phyloP scores from a whole-genome alignment of 35 echinoderm and acorn worm genomes.

The Ophiothrix spiculata region DNA sequence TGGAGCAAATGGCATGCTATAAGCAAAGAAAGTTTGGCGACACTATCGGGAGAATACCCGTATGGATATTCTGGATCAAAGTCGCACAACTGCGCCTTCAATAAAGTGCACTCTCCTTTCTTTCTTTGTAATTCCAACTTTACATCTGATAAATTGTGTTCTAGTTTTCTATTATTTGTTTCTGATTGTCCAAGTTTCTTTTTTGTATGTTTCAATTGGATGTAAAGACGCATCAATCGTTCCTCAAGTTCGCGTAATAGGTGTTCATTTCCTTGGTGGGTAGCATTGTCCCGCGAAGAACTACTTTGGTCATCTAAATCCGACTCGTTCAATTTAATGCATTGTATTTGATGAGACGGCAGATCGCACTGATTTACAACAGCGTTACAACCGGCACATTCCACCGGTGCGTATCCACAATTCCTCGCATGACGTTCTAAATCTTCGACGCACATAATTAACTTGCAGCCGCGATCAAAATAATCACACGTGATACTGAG shows the following conservation, averaged over 20 bases:
- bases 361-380: constrained; percentile 59
- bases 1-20: constrained; percentile 72
- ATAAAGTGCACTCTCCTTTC: constrained; percentile 32
- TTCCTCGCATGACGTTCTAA: constrained; percentile 38
- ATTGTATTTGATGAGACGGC: constrained; percentile 48
- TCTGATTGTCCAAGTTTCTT: constrained; percentile 73
- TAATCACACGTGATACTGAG: constrained; percentile 64
- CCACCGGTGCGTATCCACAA: constrained; percentile 73
- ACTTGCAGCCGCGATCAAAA: constrained; percentile 60
- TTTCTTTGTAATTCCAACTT: constrained; percentile 62
- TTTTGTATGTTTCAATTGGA: constrained; percentile 74
- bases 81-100: constrained; percentile 22
- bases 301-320: constrained; percentile 19
- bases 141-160: constrained; percentile 55
- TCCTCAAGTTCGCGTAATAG: constrained; percentile 36
- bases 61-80: constrained; percentile 57
- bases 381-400: constrained; percentile 57
- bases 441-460: constrained; percentile 61
- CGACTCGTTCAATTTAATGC: constrained; percentile 22
- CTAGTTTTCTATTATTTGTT: constrained; percentile 58
- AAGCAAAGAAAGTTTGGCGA: constrained; percentile 79
- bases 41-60: constrained; percentile 64
- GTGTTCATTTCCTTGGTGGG: background rate
- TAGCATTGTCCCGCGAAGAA: background rate
- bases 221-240: constrained; percentile 39